Conservation (phyloP, 2,113 vertebrate species). For the Nestor notabilis region DNA sequence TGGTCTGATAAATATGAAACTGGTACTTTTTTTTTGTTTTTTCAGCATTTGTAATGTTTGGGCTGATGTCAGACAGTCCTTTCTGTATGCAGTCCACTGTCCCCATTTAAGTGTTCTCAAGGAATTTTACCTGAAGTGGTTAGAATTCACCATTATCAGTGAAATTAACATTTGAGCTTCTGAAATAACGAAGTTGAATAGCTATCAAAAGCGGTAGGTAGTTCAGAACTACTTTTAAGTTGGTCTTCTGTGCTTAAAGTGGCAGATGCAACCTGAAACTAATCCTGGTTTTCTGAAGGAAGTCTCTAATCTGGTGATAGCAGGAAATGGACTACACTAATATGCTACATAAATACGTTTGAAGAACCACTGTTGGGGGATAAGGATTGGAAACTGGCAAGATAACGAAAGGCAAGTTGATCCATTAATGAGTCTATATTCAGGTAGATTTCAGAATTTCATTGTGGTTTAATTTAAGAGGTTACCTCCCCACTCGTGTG, state of each 20-base stretch:
- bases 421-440: background rate
- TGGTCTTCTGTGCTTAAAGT: background rate
- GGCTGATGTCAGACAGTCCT: background rate
- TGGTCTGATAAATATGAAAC: background rate
- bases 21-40: accelerated
- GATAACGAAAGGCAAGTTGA: background rate
- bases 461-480: background rate
- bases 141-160: background rate
- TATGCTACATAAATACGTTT: background rate
- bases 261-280: background rate
- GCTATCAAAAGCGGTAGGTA: background rate
- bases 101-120: background rate
- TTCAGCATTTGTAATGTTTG: background rate
- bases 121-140: background rate
- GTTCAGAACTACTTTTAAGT: background rate
- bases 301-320: background rate
- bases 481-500: background rate
- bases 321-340: background rate
- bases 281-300: background rate
- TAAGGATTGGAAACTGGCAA: background rate
- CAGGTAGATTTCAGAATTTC: background rate
- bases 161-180: background rate
- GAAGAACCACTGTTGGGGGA: background rate
- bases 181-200: background rate
- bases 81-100: background rate